These are phyloP conservation scores for Pholis gunnellus DNA, from an alignment of 2,113 vertebrate genomes.

Conservation along the genomic window DNA sequence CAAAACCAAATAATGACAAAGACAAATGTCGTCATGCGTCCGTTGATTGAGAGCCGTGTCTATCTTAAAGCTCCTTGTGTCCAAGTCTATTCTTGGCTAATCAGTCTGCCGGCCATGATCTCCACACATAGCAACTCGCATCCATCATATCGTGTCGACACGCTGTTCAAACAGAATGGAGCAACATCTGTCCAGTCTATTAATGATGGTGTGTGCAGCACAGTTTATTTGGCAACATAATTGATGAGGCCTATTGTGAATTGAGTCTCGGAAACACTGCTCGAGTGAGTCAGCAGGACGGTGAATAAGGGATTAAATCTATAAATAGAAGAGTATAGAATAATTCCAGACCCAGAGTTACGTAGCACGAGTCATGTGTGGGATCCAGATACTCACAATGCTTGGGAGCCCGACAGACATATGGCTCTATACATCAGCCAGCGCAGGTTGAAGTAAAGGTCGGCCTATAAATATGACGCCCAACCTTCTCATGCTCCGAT, in stretches of 20 bases:
- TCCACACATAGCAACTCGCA: constrained; percentile 11
- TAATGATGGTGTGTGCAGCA: background rate
- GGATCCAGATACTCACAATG: background rate
- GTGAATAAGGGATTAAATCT: background rate
- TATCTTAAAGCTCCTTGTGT: background rate
- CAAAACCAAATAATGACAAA: background rate
- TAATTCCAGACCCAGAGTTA: background rate
- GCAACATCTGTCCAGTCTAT: background rate
- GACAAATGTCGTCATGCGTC: background rate
- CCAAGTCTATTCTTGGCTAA: constrained; percentile 16
- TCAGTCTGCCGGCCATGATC: constrained; percentile 6
- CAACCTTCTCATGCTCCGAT: constrained; percentile 5
- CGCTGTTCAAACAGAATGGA: constrained; percentile 1
- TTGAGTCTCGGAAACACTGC: too few relatives aligned
- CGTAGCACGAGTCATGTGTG: background rate
- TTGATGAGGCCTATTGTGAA: too few relatives aligned
- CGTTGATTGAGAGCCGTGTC: constrained; percentile 3
- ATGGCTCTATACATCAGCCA: constrained; percentile 15
- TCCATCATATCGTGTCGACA: background rate
- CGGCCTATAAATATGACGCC: constrained; percentile 44
- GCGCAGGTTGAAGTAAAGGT: constrained; percentile 46
- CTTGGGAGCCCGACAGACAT: background rate
- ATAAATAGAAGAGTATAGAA: too few relatives aligned
- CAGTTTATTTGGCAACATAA: background rate
- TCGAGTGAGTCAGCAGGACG: too few relatives aligned